Evolutionary conservation across 2,797 vertebrate genomes (phyloP), one percentile per base, ranked within the genome.

Genomic region (Tokudaia tokunoshimensis): DNA sequence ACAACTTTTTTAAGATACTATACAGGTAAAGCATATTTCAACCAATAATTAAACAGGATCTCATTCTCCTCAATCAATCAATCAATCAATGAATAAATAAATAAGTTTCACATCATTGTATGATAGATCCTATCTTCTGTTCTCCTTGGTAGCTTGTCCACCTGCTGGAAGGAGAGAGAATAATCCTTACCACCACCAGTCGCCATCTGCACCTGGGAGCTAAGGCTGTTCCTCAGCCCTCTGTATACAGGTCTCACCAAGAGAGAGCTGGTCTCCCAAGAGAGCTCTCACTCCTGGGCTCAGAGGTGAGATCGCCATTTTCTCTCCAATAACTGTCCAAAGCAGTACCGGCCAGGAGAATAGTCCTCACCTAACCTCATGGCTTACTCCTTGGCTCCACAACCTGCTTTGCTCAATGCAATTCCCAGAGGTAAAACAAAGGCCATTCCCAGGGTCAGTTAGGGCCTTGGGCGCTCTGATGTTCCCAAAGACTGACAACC

Each of bases 131-230:
- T 55, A 63, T 89, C 59, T 88, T 10, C 15, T 75, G 47, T 50
- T 91, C 95, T 84, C 84, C 70, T 86, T 85, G 52, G 94, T 86
- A 94, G 84, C 17, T 89, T 88, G 31, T 94, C 93, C 75, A 89
- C 59, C 93, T 97, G 55, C 81, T 94, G 41, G 96, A 95, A 96
- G 92, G 29, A 95, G 87, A 78, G 75, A 44, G 70, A 95, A 88
- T 82, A 37, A 87, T 37, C 91, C 52, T 52, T 52, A 52, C 52
- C 52, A 3, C 52, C 52, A 52, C 52, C 52, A 52, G 52, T 52
- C 52, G 11, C 50, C 52, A 52, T 52, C 52, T 52, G 52, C 52
- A 52, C 11, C 52, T 12, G 12, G 52, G 11, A 52, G 52, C 52
- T 52, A 52, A 52, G 52, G 52, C 52, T 52, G 12, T 52, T 52